Conservation (phyloP, 2,113 vertebrate species). For the Cyanistes caeruleus region DNA sequence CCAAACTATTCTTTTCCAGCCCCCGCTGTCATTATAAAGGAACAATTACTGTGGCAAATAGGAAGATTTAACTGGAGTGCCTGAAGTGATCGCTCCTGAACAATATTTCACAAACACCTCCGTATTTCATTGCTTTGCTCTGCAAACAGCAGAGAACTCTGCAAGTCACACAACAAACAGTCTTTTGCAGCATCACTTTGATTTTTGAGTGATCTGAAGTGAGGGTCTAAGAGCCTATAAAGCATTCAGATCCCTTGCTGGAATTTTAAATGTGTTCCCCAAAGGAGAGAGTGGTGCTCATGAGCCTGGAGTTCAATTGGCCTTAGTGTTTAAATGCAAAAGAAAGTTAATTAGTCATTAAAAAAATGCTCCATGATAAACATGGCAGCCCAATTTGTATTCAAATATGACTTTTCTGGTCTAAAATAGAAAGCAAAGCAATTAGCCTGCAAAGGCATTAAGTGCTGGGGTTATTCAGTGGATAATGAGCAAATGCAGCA, state of each 20-base stretch:
- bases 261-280: conserved; percentile 37
- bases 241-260: conserved; percentile 23
- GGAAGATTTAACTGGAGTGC: background rate
- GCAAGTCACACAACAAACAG: conserved; percentile 23
- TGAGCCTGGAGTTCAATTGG: conserved; percentile 26
- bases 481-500: conserved; percentile 54
- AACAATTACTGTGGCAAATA: conserved; percentile 53
- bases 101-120: background rate
- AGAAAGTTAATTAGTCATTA: conserved; percentile 63
- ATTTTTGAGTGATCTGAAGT: background rate
- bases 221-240: background rate
- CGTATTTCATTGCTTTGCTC: background rate
- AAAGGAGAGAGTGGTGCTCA: background rate
- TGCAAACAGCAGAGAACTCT: conserved; percentile 34
- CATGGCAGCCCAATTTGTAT: conserved; percentile 59
- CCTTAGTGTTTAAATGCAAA: conserved; percentile 23
- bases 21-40: background rate
- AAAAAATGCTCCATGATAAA: background rate
- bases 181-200: conserved; percentile 1
- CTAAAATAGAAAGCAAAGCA: conserved; percentile 66
- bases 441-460: conserved; percentile 61
- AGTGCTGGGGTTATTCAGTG: conserved; percentile 56
- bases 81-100: conserved; percentile 24
- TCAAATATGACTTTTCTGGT: conserved; percentile 57
- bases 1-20: conserved; percentile 7